Evolutionary conservation across 2,888 invertebrate species (phyloP).

Genomic region (Beris chalybata): DNA sequence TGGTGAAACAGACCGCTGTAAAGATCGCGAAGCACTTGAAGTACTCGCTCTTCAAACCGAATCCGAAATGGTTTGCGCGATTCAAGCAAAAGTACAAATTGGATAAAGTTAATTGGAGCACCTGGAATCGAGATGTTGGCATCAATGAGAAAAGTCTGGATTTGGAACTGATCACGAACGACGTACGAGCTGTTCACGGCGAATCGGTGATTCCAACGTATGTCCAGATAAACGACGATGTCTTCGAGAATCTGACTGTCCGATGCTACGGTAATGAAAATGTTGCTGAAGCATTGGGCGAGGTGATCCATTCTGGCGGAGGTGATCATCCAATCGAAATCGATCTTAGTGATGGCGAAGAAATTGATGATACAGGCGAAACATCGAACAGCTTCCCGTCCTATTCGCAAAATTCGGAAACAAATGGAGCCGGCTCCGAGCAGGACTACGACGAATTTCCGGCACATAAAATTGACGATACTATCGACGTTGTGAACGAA

Average conservation of each 20-base stretch:
- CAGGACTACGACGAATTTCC: background rate
- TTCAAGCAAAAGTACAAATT: constrained; percentile 34
- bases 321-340: background rate
- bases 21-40: constrained; percentile 22
- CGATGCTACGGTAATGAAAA: constrained; percentile 23
- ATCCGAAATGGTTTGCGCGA: constrained; percentile 32
- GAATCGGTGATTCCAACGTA: constrained; percentile 16
- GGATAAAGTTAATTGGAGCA: constrained; percentile 4
- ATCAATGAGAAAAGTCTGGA: constrained; percentile 1
- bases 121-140: background rate
- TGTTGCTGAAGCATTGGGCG: constrained; percentile 17
- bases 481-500: background rate
- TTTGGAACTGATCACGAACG: constrained; percentile 8
- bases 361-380: background rate
- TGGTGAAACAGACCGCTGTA: constrained; percentile 22
- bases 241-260: constrained; percentile 23
- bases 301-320: background rate
- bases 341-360: background rate
- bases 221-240: constrained; percentile 23
- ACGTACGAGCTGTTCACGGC: constrained; percentile 19
- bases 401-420: constrained; percentile 2
- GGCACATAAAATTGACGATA: too few relatives aligned
- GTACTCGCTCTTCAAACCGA: constrained; percentile 28
- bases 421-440: constrained; percentile 1
- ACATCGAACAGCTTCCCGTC: constrained; percentile 25